Conservation (phyloP, 2,888 invertebrate species). For the Fragum whitleyi region DNA sequence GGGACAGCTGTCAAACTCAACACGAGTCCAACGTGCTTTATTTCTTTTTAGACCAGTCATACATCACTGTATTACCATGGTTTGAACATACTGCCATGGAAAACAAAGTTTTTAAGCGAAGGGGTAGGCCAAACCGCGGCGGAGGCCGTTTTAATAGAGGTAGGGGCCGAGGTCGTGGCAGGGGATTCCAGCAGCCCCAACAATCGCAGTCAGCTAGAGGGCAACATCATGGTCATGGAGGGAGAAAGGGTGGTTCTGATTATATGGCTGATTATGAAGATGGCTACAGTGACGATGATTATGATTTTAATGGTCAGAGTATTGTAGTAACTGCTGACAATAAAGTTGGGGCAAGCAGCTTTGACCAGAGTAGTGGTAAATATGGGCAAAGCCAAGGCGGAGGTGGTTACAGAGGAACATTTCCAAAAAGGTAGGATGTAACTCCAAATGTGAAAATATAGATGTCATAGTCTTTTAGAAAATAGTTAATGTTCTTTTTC, state of each 20-base stretch:
- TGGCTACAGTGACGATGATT: conserved; percentile 49
- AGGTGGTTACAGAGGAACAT: conserved; percentile 1
- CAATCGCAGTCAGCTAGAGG: conserved; percentile 27
- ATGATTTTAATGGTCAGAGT: conserved; percentile 31
- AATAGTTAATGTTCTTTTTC: too few relatives aligned
- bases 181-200: conserved; percentile 50
- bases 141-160: conserved; percentile 73
- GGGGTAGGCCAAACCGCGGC: conserved; percentile 77
- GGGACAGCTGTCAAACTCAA: conserved; percentile 10
- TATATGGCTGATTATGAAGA: conserved; percentile 54
- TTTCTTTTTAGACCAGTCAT: too few relatives aligned
- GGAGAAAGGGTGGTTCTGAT: conserved; percentile 68
- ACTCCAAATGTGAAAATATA: too few relatives aligned
- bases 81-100: conserved; percentile 58
- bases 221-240: conserved; percentile 58
- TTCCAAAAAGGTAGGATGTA: not conserved
- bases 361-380: not conserved
- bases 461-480: too few relatives aligned
- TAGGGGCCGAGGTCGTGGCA: conserved; percentile 61
- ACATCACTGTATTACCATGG: too few relatives aligned
- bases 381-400: not conserved
- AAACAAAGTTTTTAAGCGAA: conserved; percentile 52
- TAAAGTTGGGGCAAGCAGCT: not conserved
- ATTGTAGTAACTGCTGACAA: not conserved
- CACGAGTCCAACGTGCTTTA: not conserved